These are phyloP conservation scores for Choloepus didactylus DNA, from an alignment of 2,797 vertebrate genomes.

Conservation along the genomic window DNA sequence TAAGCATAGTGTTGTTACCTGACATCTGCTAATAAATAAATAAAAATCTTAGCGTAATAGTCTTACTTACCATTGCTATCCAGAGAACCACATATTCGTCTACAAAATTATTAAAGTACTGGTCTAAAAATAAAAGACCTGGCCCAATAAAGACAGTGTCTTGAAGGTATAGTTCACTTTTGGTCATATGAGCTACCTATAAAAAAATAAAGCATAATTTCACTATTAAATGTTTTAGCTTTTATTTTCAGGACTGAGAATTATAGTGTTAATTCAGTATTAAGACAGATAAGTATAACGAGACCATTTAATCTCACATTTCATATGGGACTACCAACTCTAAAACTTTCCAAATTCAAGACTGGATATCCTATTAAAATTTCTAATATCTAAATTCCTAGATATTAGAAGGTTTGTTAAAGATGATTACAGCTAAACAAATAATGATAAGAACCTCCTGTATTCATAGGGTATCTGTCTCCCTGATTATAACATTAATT, in stretches of 20 bases:
- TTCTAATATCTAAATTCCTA: slow-evolving; percentile 60
- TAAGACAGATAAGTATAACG: slow-evolving; percentile 42
- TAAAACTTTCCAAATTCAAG: slow-evolving; percentile 52
- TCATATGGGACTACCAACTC: slow-evolving; percentile 41
- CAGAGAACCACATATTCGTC: slow-evolving; percentile 96
- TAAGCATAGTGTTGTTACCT: slow-evolving; percentile 48
- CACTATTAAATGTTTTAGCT: slow-evolving; percentile 65
- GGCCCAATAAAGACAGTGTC: slow-evolving; percentile 97
- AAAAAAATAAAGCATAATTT: slow-evolving; percentile 76
- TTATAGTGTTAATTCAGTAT: slow-evolving; percentile 58
- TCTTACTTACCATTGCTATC: slow-evolving; percentile 94
- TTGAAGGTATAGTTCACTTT: slow-evolving; percentile 96
- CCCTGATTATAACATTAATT: slow-evolving; percentile 13
- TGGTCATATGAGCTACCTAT: slow-evolving; percentile 98
- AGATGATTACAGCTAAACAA: slow-evolving; percentile 14
- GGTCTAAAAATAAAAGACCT: slow-evolving; percentile 97
- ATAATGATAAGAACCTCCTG: slow-evolving; percentile 44
- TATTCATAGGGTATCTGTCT: not conserved
- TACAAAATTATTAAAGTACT: slow-evolving; percentile 97
- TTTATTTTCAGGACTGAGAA: slow-evolving; percentile 63
- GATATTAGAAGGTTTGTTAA: slow-evolving; percentile 36
- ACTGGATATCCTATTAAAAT: slow-evolving; percentile 43
- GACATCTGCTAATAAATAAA: not conserved
- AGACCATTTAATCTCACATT: slow-evolving; percentile 32
- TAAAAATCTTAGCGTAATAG: slow-evolving; percentile 12